Conservation (phyloP, 2,797 vertebrate species). For the Arctocebus calabarensis region DNA sequence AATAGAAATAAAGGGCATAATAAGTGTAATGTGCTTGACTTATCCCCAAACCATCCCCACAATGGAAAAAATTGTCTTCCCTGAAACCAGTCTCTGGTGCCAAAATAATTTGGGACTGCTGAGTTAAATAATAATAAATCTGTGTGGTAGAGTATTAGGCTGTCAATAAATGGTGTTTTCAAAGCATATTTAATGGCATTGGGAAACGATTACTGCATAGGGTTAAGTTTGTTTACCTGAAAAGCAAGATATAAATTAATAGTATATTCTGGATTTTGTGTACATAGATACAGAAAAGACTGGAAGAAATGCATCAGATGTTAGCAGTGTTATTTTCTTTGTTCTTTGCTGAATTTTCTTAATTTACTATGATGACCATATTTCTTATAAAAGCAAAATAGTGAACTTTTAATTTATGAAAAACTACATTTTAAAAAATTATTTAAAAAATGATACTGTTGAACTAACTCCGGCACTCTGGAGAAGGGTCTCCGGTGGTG, state of each 20-base stretch:
- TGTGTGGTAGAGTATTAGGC: neutral
- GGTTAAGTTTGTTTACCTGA: neutral
- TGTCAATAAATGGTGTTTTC: neutral
- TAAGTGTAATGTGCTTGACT: too few species aligned
- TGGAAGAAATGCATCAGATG: neutral
- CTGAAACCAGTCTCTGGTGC: too few species aligned
- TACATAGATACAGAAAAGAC: neutral
- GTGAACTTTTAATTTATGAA: slow-evolving; percentile 6
- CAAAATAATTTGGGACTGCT: too few species aligned
- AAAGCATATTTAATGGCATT: neutral
- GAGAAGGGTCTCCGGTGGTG: rapidly evolving
- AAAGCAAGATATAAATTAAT: neutral
- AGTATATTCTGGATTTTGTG: neutral
- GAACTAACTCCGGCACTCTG: rapidly evolving
- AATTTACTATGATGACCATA: neutral
- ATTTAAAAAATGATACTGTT: neutral
- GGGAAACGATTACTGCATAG: neutral
- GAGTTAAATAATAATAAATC: neutral
- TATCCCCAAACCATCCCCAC: too few species aligned
- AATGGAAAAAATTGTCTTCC: too few species aligned
- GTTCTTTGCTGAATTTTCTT: slow-evolving; percentile 15
- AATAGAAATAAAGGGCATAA: too few species aligned
- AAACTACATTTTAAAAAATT: neutral
- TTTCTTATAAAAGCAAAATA: slow-evolving; percentile 11
- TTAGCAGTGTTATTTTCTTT: neutral